Evolutionary conservation across 2,797 vertebrate genomes (phyloP).

Genomic region (Semotilus atromaculatus): DNA sequence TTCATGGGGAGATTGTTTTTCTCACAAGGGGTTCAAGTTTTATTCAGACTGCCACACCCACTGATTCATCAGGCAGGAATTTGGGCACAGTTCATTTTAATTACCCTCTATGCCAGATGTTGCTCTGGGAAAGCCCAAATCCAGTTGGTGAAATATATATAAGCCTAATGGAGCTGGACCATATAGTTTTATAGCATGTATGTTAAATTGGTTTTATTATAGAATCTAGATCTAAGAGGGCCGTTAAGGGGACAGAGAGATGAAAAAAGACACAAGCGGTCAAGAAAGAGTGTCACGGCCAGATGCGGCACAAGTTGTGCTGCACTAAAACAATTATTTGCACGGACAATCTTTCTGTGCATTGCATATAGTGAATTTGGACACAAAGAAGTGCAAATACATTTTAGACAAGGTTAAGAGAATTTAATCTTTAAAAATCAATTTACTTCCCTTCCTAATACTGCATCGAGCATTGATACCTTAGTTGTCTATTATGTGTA

Average conservation of each 20-base stretch:
- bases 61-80: constrained; percentile 53
- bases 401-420: not conserved
- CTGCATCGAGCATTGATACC: not conserved
- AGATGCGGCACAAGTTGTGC: not conserved
- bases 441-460: not conserved
- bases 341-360: not conserved
- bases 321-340: not conserved
- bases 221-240: not conserved
- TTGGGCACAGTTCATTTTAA: constrained; percentile 30
- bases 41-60: constrained; percentile 43
- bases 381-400: not conserved
- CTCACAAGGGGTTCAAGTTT: not conserved
- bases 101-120: constrained; percentile 36
- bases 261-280: not conserved
- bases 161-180: not conserved
- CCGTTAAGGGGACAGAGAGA: not conserved
- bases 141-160: not conserved
- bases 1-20: not conserved
- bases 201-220: not conserved
- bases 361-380: not conserved
- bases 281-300: not conserved
- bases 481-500: not conserved
- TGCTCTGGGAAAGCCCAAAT: constrained; percentile 5
- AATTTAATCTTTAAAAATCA: not conserved
- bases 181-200: not conserved